Conservation (phyloP, 1,140 invertebrate species). For the Drosophila sechellia region DNA sequence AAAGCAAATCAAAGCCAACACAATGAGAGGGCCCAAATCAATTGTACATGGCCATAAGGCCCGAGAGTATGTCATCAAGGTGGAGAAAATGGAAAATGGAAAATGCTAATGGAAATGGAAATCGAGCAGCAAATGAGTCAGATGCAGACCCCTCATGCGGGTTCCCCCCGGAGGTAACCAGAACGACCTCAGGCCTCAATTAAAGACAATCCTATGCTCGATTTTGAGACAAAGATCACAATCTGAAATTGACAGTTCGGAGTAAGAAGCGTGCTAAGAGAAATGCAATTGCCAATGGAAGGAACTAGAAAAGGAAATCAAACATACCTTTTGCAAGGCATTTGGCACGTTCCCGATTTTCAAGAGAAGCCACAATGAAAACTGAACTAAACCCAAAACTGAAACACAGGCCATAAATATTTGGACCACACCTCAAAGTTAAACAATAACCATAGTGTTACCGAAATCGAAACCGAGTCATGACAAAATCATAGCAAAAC, state of each 20-base stretch:
- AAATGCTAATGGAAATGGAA: constrained; percentile 15
- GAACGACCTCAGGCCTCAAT: constrained; percentile 36
- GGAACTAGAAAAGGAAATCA: constrained; percentile 2
- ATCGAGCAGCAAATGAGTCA: constrained; percentile 63
- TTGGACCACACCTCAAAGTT: constrained; percentile 58
- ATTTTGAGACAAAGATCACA: constrained; percentile 53
- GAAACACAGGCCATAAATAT: constrained; percentile 30
- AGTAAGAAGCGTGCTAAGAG: constrained; percentile 32
- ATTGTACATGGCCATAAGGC: constrained; percentile 66
- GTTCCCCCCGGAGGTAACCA: constrained; percentile 14
- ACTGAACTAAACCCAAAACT: constrained; percentile 12
- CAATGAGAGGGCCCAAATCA: constrained; percentile 46
- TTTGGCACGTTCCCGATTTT: constrained; percentile 56
- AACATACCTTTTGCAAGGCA: constrained; percentile 11
- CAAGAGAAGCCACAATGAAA: constrained; percentile 35
- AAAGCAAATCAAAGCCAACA: constrained; percentile 32
- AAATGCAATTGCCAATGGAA: constrained; percentile 22
- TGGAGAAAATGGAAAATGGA: constrained; percentile 6
- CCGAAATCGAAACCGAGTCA: constrained; percentile 44
- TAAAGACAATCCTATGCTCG: constrained; percentile 48
- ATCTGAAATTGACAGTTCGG: constrained; percentile 42
- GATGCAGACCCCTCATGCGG: constrained; percentile 59
- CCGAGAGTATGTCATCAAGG: constrained; percentile 56
- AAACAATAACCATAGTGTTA: constrained; percentile 21
- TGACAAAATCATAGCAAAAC: constrained; percentile 18